Evolutionary conservation across 2,797 vertebrate species (phyloP).

Genomic region (Gymnothorax javanicus): DNA sequence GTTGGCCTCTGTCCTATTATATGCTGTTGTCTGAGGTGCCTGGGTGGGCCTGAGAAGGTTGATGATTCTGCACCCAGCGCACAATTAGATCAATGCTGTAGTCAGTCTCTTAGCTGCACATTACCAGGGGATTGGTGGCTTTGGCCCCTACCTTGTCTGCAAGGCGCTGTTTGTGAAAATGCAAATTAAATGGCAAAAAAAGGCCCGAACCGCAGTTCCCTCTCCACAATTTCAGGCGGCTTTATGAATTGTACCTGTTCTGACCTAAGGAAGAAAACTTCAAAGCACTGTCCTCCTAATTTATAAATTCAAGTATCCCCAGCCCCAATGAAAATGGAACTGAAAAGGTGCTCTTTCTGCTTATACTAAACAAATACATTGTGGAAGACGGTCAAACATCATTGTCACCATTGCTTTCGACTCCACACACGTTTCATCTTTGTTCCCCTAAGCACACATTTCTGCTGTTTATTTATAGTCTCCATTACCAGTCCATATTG

Average conservation of each 20-base stretch:
- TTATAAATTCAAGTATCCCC: too few species aligned
- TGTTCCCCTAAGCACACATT: background rate
- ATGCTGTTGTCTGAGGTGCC: too few species aligned
- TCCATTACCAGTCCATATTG: background rate
- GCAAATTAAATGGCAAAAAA: too few species aligned
- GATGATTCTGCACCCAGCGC: too few species aligned
- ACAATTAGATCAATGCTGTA: background rate
- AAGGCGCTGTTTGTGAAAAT: too few species aligned
- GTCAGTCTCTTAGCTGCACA: background rate
- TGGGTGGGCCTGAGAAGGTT: too few species aligned
- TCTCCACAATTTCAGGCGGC: background rate
- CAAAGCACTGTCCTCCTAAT: too few species aligned
- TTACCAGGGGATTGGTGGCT: too few species aligned
- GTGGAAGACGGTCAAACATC: background rate
- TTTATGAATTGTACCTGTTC: background rate
- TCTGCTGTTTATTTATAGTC: background rate
- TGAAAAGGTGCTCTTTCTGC: background rate
- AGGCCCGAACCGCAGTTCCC: background rate
- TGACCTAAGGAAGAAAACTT: background rate
- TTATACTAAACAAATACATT: background rate
- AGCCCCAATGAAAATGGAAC: too few species aligned
- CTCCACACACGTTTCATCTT: background rate
- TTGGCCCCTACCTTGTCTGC: too few species aligned
- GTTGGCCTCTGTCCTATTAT: too few species aligned
- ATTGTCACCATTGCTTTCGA: background rate